These are phyloP conservation scores for Cantharis rufa DNA, from an alignment of 2,888 invertebrate species.

Conservation along the genomic window DNA sequence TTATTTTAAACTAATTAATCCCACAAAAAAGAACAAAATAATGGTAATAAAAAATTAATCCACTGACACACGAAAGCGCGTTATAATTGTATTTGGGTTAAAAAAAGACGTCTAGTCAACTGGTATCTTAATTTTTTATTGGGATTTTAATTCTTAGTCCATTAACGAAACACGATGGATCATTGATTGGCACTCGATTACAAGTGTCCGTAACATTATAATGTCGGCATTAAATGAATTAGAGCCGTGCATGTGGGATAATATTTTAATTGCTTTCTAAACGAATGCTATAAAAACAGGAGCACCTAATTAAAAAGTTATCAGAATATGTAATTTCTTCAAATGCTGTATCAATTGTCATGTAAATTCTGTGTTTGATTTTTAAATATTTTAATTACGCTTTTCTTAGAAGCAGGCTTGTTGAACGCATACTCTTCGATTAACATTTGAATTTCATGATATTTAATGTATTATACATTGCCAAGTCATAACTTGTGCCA, in stretches of 20 bases:
- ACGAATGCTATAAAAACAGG: slow-evolving; percentile 40
- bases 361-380: not conserved
- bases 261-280: slow-evolving; percentile 46
- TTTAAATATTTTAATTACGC: not conserved
- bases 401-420: not conserved
- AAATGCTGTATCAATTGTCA: slow-evolving; percentile 19
- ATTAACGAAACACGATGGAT: slow-evolving; percentile 36
- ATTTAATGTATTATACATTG: not conserved
- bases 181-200: slow-evolving; percentile 35
- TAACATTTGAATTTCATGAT: not conserved
- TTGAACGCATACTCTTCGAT: not conserved
- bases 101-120: not conserved
- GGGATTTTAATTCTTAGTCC: slow-evolving; percentile 13
- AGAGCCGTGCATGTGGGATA: slow-evolving; percentile 45
- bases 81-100: not conserved
- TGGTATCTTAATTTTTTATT: not conserved
- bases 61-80: not conserved
- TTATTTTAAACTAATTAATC: not conserved
- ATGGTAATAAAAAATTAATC: not conserved
- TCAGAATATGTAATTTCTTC: slow-evolving; percentile 40
- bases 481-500: no score
- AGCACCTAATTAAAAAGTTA: slow-evolving; percentile 43
- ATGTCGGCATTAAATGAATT: slow-evolving; percentile 49
- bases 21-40: not conserved
- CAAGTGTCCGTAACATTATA: slow-evolving; percentile 33